These are phyloP conservation scores for Trachelus stipa DNA, from an alignment of 2,888 invertebrate genomes.

Conservation along the genomic window DNA sequence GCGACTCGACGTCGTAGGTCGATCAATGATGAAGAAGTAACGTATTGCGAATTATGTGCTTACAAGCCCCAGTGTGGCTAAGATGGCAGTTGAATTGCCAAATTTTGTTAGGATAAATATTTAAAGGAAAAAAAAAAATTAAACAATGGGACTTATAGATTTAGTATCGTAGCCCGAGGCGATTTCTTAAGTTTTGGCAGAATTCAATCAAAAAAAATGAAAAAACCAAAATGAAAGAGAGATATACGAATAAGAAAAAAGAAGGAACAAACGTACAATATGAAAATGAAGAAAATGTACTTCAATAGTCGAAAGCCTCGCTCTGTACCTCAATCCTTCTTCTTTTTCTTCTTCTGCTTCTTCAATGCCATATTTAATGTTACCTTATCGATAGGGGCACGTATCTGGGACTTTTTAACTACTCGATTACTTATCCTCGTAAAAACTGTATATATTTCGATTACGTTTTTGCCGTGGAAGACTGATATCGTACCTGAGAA, in stretches of 20 bases:
- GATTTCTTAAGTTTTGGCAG: neutral
- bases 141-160: neutral
- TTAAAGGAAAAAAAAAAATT: neutral
- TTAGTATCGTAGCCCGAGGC: neutral
- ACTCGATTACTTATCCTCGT: neutral
- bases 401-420: neutral
- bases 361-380: neutral
- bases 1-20: conserved; percentile 1
- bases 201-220: neutral
- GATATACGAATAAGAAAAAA: neutral
- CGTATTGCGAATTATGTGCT: conserved; percentile 2
- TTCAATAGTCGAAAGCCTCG: neutral
- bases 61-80: neutral
- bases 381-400: neutral
- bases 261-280: neutral
- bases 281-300: neutral
- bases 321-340: neutral
- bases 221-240: neutral
- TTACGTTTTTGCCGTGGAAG: conserved; percentile 34
- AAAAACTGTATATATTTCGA: neutral
- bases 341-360: neutral
- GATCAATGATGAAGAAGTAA: conserved; percentile 12
- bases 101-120: neutral
- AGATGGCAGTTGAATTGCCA: neutral
- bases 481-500: conserved; percentile 60